These are phyloP conservation scores for Tiaroga cobitis DNA, from an alignment of 2,797 vertebrate species.

Conservation along the genomic window DNA sequence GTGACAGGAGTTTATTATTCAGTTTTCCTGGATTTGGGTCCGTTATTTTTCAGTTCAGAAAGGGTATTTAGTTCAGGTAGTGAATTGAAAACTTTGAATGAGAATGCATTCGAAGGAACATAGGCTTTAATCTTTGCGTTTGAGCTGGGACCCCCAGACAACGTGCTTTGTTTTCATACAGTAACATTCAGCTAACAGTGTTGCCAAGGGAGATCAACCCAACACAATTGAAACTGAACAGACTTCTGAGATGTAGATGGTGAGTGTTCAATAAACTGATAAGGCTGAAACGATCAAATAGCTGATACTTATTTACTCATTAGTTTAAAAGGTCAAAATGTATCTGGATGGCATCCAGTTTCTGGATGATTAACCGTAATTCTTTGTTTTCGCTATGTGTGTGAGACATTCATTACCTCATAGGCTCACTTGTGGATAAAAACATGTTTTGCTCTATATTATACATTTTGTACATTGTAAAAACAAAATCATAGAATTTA, in stretches of 20 bases:
- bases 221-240: neutral
- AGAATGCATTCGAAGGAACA: neutral
- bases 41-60: neutral
- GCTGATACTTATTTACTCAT: neutral
- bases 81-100: constrained; percentile 1
- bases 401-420: neutral
- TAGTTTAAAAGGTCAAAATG: neutral
- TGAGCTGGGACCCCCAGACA: constrained; percentile 6
- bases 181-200: constrained; percentile 19
- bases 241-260: constrained; percentile 9
- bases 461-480: neutral
- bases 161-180: neutral
- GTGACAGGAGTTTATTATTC: neutral
- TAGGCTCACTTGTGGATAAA: neutral
- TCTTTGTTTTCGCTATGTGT: neutral
- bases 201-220: constrained; percentile 5
- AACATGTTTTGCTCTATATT: neutral
- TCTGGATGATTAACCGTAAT: neutral
- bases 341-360: neutral
- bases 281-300: neutral
- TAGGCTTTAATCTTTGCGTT: constrained; percentile 20
- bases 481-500: neutral
- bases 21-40: constrained; percentile 24
- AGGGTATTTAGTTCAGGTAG: neutral
- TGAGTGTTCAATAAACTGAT: constrained; percentile 15